These are phyloP conservation scores for Dendroctonus valens DNA, from an alignment of 1,140 invertebrate species.

Conservation along the genomic window DNA sequence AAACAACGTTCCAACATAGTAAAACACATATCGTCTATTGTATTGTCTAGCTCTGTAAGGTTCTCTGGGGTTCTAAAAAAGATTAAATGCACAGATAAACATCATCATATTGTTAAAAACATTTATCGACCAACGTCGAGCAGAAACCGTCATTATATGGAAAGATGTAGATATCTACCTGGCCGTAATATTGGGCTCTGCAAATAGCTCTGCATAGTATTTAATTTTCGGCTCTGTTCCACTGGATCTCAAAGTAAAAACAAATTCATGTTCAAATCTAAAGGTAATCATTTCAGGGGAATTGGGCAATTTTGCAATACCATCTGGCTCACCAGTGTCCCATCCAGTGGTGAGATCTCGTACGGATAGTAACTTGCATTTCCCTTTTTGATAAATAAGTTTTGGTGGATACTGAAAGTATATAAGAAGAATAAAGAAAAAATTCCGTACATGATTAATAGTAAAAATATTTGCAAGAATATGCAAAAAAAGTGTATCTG, in stretches of 20 bases:
- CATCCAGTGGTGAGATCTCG: constrained; percentile 89
- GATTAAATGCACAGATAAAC: constrained; percentile 15
- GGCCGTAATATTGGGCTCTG: constrained; percentile 56
- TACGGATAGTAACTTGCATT: constrained; percentile 70
- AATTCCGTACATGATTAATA: no score
- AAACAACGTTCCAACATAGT: constrained; percentile 77
- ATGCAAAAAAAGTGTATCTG: no score
- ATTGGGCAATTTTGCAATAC: constrained; percentile 73
- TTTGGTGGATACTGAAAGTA: no score
- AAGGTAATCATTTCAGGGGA: constrained; percentile 93
- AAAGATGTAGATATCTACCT: no score
- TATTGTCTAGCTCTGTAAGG: constrained; percentile 54
- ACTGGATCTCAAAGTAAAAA: constrained; percentile 88
- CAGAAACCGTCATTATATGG: no score
- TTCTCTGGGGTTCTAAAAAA: constrained; percentile 65
- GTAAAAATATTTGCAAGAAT: no score
- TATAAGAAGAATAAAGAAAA: no score
- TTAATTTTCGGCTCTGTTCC: constrained; percentile 99
- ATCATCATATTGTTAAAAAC: constrained; percentile 52
- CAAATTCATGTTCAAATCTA: constrained; percentile 83
- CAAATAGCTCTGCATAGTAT: constrained; percentile 91
- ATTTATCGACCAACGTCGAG: constrained; percentile 26
- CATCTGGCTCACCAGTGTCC: constrained; percentile 71
- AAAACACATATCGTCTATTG: constrained; percentile 73
- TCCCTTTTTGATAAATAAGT: constrained; percentile 52